phyloP scores from a whole-genome alignment of 2,113 vertebrate species.

The Petromus typicus region DNA sequence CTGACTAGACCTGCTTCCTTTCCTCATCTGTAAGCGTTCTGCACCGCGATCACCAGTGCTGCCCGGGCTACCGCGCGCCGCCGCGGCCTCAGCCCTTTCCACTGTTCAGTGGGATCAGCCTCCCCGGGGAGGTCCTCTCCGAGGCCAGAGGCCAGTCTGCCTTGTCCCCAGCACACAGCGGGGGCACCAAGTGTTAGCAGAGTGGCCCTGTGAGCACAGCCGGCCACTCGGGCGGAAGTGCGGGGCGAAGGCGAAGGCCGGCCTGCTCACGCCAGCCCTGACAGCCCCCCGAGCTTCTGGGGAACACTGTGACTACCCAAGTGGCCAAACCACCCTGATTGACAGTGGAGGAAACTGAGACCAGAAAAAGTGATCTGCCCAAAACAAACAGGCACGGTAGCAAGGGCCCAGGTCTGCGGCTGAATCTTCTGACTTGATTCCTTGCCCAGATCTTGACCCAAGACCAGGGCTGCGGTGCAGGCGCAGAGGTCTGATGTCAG shows the following conservation, averaged over 20 bases:
- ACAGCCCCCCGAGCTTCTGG: neutral
- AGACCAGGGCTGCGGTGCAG: neutral
- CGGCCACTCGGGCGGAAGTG: neutral
- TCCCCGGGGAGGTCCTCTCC: too few species aligned
- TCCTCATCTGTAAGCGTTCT: neutral
- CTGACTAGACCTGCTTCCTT: neutral
- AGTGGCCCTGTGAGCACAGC: neutral
- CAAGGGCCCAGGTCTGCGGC: neutral
- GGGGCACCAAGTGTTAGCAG: neutral
- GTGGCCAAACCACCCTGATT: neutral
- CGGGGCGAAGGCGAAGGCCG: neutral
- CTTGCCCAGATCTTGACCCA: neutral
- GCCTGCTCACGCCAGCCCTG: neutral
- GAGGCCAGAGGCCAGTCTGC: neutral
- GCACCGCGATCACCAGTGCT: neutral
- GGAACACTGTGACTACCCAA: neutral
- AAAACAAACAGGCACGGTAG: neutral
- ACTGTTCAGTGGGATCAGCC: neutral
- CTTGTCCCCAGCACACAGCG: neutral
- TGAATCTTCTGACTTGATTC: neutral
- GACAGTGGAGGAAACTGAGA: constrained; percentile 43
- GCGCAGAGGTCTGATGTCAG: neutral
- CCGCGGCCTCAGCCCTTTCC: neutral
- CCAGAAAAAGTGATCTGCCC: neutral
- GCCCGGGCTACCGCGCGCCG: neutral